Conservation (phyloP, 1,140 invertebrate genomes). For the Meloidogyne floridensis region DNA sequence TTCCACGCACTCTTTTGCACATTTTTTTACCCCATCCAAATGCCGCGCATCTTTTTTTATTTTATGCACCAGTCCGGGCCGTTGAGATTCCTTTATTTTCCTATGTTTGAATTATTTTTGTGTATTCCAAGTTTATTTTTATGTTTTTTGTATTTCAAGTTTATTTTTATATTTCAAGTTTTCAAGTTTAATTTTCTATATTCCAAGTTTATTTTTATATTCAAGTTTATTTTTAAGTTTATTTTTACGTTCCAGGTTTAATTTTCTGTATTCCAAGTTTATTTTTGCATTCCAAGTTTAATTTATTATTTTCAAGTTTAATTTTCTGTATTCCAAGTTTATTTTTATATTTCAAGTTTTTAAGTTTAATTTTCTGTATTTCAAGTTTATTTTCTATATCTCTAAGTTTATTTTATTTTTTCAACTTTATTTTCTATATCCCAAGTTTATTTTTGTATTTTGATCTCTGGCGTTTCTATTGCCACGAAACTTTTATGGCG, state of each 20-base stretch:
- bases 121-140: conserved; percentile 2
- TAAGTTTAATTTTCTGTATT: too few relatives aligned
- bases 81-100: background rate
- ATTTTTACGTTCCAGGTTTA: background rate
- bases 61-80: background rate
- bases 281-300: background rate
- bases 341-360: background rate
- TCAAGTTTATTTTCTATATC: background rate
- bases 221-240: too few relatives aligned
- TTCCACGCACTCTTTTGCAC: conserved; percentile 1
- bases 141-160: background rate
- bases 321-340: background rate
- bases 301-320: too few relatives aligned
- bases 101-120: background rate
- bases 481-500: too few relatives aligned
- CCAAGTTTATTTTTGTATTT: background rate
- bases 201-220: too few relatives aligned
- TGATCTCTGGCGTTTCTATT: background rate
- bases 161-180: background rate
- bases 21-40: conserved; percentile 1
- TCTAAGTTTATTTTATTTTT: background rate
- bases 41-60: background rate
- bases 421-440: background rate
- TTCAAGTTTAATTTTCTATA: background rate
- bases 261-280: background rate